These are phyloP conservation scores for Pseudorasbora parva DNA, from an alignment of 2,113 vertebrate species.

Conservation along the genomic window DNA sequence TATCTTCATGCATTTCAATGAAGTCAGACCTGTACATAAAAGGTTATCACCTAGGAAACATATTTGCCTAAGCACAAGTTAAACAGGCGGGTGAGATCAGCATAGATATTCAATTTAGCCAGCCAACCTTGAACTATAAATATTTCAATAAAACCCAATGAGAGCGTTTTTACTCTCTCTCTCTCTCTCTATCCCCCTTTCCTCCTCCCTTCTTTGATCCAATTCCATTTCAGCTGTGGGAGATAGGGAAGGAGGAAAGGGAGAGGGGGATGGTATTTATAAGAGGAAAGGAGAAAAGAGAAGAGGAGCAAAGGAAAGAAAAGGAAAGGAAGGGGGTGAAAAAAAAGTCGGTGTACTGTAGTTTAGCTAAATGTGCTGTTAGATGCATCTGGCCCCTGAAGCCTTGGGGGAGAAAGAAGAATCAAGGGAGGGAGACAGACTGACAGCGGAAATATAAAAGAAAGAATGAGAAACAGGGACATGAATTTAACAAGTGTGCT, in stretches of 20 bases:
- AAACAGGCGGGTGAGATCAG: constrained; percentile 99
- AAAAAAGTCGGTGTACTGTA: constrained; percentile 90
- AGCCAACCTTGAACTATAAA: constrained; percentile 99
- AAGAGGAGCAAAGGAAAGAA: constrained; percentile 77
- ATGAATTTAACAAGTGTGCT: constrained; percentile 84
- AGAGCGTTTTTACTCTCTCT: constrained; percentile 80
- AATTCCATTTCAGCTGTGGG: constrained; percentile 94
- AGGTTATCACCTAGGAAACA: constrained; percentile 99
- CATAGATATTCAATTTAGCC: constrained; percentile 99
- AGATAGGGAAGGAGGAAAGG: constrained; percentile 77
- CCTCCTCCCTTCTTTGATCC: constrained; percentile 89
- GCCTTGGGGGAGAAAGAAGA: constrained; percentile 73
- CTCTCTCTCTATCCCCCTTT: constrained; percentile 67
- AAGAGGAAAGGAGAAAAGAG: constrained; percentile 84
- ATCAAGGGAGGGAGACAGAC: constrained; percentile 15
- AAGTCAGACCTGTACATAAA: constrained; percentile 99
- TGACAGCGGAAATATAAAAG: constrained; percentile 48
- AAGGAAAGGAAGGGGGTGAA: constrained; percentile 82
- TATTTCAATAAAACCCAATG: constrained; percentile 99
- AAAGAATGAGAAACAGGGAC: constrained; percentile 74
- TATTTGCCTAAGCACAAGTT: constrained; percentile 99
- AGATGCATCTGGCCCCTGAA: constrained; percentile 91
- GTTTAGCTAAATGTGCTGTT: constrained; percentile 97
- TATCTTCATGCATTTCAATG: constrained; percentile 99
- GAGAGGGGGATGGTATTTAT: constrained; percentile 81